phyloP scores from a whole-genome alignment of 2,888 invertebrate genomes.

The Sesamia inferens region DNA sequence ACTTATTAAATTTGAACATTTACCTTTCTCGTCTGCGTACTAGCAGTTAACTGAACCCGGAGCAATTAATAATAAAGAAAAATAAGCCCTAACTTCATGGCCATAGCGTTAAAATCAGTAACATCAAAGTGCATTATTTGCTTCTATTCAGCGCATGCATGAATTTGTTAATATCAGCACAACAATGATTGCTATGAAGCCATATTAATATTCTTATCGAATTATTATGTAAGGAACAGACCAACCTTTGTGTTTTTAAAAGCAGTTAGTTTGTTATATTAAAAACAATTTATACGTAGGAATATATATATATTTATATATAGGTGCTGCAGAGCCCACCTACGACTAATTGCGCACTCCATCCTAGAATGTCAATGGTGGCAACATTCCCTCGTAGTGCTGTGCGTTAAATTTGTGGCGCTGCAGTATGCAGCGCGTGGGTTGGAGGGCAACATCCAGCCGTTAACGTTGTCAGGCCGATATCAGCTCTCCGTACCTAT shows the following conservation, averaged over 20 bases:
- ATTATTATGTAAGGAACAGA: slow-evolving; percentile 24
- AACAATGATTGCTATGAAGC: slow-evolving; percentile 42
- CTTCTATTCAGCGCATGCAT: neutral
- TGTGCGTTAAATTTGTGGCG: neutral
- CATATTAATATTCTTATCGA: slow-evolving; percentile 35
- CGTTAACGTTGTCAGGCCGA: slow-evolving; percentile 24
- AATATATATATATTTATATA: too few relatives aligned
- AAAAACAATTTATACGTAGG: too few relatives aligned
- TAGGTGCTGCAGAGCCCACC: neutral
- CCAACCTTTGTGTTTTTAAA: neutral
- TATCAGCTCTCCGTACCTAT: slow-evolving; percentile 45
- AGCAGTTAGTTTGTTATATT: neutral
- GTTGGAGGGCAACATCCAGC: slow-evolving; percentile 42
- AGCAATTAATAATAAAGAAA: neutral
- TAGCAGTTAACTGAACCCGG: neutral
- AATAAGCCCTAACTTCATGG: neutral
- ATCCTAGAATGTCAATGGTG: neutral
- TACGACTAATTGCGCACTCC: neutral
- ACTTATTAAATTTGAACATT: slow-evolving; percentile 1
- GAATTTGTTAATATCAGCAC: slow-evolving; percentile 19
- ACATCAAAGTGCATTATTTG: neutral
- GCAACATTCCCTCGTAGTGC: neutral
- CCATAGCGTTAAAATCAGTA: slow-evolving; percentile 4
- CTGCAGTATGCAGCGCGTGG: slow-evolving; percentile 8
- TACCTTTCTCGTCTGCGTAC: neutral